Conservation (phyloP, 1,140 invertebrate species). For the Musca vetustissima region DNA sequence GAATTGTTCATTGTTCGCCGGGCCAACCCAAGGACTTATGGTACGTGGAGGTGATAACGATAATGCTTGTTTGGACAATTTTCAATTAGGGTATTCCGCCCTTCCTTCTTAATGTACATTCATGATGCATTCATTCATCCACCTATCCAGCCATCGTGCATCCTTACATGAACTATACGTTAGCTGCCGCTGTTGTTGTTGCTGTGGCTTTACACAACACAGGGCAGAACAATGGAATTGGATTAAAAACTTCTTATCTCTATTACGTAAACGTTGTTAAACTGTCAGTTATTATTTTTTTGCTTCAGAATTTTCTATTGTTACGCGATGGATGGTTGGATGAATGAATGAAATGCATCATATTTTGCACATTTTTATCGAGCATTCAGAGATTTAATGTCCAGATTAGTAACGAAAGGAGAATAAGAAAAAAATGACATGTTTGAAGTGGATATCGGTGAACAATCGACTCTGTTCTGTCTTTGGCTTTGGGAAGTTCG, state of each 20-base stretch:
- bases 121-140: not conserved
- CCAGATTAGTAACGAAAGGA: not conserved
- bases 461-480: not conserved
- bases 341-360: not conserved
- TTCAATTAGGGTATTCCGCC: constrained; percentile 11
- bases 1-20: not conserved
- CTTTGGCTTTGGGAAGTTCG: constrained; percentile 12
- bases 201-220: not conserved
- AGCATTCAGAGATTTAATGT: constrained; percentile 9
- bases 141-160: not conserved
- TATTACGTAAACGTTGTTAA: constrained; percentile 18
- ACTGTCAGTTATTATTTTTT: constrained; percentile 21
- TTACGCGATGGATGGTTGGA: not conserved
- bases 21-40: constrained; percentile 1
- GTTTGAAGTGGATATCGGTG: not conserved
- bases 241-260: constrained; percentile 24
- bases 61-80: constrained; percentile 29
- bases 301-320: not conserved
- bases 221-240: constrained; percentile 27
- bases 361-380: constrained; percentile 15
- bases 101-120: not conserved
- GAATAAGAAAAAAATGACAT: constrained; percentile 7
- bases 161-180: too few species aligned
- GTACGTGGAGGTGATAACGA: constrained; percentile 29
- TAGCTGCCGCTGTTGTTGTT: too few species aligned